Conservation (phyloP, 2,888 invertebrate species). For the Chrysopilus asiliformis region DNA sequence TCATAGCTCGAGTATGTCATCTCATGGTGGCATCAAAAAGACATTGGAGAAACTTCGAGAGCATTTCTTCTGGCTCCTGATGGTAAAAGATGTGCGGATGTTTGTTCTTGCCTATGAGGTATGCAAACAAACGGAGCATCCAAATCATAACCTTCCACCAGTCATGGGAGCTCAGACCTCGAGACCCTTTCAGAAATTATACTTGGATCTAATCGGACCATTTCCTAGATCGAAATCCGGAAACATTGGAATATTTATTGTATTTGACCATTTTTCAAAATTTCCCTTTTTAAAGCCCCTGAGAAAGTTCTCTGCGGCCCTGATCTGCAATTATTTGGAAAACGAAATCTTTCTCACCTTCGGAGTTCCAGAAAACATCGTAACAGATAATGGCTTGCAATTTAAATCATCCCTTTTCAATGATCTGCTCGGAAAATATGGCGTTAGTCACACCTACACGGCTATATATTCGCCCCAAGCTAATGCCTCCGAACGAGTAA, state of each 20-base stretch:
- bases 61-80: too few relatives aligned
- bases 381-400: constrained; percentile 20
- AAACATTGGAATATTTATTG: constrained; percentile 9
- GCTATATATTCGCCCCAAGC: constrained; percentile 23
- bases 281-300: constrained; percentile 12
- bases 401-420: constrained; percentile 15
- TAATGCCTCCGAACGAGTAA: constrained; percentile 25
- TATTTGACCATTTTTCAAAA: constrained; percentile 14
- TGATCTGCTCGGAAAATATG: constrained; percentile 9
- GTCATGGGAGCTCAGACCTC: constrained; percentile 10
- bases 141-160: constrained; percentile 9
- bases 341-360: constrained; percentile 18
- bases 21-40: too few relatives aligned
- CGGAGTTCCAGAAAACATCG: constrained; percentile 18
- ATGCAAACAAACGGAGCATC: constrained; percentile 6
- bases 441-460: constrained; percentile 14
- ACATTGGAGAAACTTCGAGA: too few relatives aligned
- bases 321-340: constrained; percentile 10
- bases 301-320: constrained; percentile 5
- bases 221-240: constrained; percentile 12
- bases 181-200: constrained; percentile 9
- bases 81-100: too few relatives aligned
- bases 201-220: constrained; percentile 13
- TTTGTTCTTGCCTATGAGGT: too few relatives aligned
- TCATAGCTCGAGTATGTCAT: too few relatives aligned